These are phyloP conservation scores for Luffia ferchaultella DNA, from an alignment of 2,888 invertebrate genomes.

Conservation along the genomic window DNA sequence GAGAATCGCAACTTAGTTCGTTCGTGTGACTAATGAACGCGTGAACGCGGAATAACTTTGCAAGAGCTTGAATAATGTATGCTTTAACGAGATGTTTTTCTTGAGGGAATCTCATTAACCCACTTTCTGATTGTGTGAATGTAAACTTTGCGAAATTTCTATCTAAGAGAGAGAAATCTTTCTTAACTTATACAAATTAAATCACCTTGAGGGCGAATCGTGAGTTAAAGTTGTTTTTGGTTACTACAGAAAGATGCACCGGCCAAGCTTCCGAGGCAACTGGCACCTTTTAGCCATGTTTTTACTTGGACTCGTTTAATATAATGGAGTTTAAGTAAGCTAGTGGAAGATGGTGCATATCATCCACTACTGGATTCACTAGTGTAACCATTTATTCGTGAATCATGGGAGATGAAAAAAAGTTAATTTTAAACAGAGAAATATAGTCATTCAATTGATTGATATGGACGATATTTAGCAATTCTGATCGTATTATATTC, in stretches of 20 bases:
- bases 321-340: too few relatives aligned
- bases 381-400: too few relatives aligned
- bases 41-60: slow-evolving; percentile 61
- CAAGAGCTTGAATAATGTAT: slow-evolving; percentile 64
- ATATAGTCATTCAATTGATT: too few relatives aligned
- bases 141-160: slow-evolving; percentile 56
- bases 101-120: slow-evolving; percentile 64
- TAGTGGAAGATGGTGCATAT: too few relatives aligned
- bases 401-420: too few relatives aligned
- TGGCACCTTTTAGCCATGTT: background rate
- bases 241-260: background rate
- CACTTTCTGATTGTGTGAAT: slow-evolving; percentile 62
- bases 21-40: slow-evolving; percentile 58
- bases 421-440: too few relatives aligned
- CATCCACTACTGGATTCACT: too few relatives aligned
- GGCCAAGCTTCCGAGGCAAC: background rate
- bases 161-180: slow-evolving; percentile 45
- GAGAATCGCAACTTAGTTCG: slow-evolving; percentile 48
- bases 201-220: slow-evolving; percentile 28
- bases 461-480: too few relatives aligned
- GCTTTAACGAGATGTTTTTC: slow-evolving; percentile 66
- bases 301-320: background rate
- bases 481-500: too few relatives aligned
- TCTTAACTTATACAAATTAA: slow-evolving; percentile 46
- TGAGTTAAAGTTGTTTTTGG: slow-evolving; percentile 21